phyloP scores from a whole-genome alignment of 2,888 invertebrate species.

The Liposcelis brunnea region DNA sequence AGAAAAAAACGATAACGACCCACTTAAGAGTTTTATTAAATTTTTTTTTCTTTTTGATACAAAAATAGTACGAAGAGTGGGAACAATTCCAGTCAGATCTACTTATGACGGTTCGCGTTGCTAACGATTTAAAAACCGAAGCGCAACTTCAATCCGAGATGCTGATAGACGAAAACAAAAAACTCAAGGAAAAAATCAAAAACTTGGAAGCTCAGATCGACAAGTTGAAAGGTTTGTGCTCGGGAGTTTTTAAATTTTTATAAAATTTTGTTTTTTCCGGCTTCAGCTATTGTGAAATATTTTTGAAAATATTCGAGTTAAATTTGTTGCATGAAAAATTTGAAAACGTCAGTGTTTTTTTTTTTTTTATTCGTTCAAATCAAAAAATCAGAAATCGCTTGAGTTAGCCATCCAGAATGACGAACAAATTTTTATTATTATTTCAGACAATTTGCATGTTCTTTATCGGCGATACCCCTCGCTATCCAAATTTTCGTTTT shows the following conservation, averaged over 20 bases:
- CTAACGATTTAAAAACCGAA: conserved; percentile 93
- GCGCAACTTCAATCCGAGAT: conserved; percentile 68
- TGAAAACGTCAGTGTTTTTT: no score
- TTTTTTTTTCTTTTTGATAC: conserved; percentile 1
- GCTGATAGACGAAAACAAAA: conserved; percentile 65
- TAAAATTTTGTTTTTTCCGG: no score
- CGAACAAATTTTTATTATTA: not conserved
- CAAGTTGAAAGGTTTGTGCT: conserved; percentile 48
- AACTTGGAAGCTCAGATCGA: conserved; percentile 64
- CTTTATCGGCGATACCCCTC: not conserved
- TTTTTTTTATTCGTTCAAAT: not conserved
- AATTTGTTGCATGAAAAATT: not conserved
- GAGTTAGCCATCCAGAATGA: no score
- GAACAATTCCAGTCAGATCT: conserved; percentile 87
- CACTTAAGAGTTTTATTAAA: not conserved
- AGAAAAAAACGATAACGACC: conserved; percentile 16
- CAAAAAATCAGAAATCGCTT: no score
- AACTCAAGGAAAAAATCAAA: conserved; percentile 57
- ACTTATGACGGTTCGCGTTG: conserved; percentile 81
- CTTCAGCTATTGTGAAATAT: not conserved
- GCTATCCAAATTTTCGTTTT: no score
- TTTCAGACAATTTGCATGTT: not conserved
- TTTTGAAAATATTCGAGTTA: not conserved
- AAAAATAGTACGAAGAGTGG: conserved; percentile 66
- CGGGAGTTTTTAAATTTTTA: not conserved